Percentiles rank a stretch among this genome's conserved stretches.
Evolutionary conservation across 2,797 vertebrate genomes (phyloP).

Genomic region (Acanthurus tractus): DNA sequence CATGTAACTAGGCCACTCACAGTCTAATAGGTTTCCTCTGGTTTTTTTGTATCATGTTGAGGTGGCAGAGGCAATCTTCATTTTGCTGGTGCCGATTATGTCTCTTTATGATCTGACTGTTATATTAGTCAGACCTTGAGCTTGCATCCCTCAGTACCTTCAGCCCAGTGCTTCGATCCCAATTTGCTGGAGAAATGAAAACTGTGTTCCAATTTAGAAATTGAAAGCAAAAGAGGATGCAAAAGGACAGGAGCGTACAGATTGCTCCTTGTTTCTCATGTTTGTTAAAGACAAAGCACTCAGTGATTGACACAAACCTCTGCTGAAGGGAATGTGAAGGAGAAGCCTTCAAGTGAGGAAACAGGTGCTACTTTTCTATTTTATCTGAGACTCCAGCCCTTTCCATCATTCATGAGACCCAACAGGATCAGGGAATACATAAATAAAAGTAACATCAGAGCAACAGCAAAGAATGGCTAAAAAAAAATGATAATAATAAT

Average conservation of each 20-base stretch:
- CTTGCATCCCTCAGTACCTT: constrained; percentile 48
- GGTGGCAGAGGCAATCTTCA: constrained; percentile 62
- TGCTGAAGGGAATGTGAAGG: constrained; percentile 83
- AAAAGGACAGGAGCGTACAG: constrained; percentile 35
- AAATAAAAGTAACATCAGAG: constrained; percentile 66
- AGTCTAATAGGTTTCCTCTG: constrained; percentile 52
- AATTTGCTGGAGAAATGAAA: constrained; percentile 41
- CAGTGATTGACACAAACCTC: constrained; percentile 73
- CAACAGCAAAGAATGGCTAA: constrained; percentile 67
- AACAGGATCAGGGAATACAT: constrained; percentile 62
- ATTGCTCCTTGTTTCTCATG: constrained; percentile 46
- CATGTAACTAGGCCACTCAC: constrained; percentile 37
- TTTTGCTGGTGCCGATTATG: constrained; percentile 78
- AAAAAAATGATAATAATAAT: constrained; percentile 7
- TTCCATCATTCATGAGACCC: constrained; percentile 78
- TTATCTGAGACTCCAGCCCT: constrained; percentile 76
- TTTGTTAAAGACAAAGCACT: constrained; percentile 60
- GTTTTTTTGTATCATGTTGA: constrained; percentile 43
- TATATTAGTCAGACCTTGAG: constrained; percentile 47
- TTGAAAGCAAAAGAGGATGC: constrained; percentile 53
- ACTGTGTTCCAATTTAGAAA: constrained; percentile 33
- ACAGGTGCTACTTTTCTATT: constrained; percentile 76
- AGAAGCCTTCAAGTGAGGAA: constrained; percentile 77
- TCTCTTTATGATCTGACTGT: constrained; percentile 56
- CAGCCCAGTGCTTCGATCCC: constrained; percentile 47